phyloP scores from a whole-genome alignment of 2,113 vertebrate genomes.

The Saccopteryx leptura region DNA sequence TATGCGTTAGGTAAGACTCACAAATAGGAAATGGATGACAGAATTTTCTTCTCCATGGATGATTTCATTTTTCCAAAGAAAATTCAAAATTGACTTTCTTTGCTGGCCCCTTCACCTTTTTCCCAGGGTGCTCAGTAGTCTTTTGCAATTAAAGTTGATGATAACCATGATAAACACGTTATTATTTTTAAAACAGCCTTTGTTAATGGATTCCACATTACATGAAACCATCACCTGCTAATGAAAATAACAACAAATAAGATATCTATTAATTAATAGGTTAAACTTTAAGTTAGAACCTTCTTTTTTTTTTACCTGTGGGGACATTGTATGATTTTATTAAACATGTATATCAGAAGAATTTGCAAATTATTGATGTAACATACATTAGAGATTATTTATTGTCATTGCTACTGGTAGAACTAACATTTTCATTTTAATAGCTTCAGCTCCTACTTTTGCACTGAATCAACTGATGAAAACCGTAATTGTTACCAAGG shows the following conservation, averaged over 20 bases:
- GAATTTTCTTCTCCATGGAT: neutral
- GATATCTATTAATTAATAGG: neutral
- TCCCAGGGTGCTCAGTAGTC: neutral
- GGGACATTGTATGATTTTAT: neutral
- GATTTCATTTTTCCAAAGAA: neutral
- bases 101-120: neutral
- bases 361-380: neutral
- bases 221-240: neutral
- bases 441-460: conserved; percentile 96
- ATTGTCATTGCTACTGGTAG: neutral
- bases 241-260: neutral
- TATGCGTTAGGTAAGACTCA: neutral
- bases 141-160: neutral
- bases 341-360: neutral
- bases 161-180: neutral
- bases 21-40: neutral
- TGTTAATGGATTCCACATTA: neutral
- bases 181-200: neutral
- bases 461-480: conserved; percentile 90
- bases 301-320: neutral
- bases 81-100: neutral
- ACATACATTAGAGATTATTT: neutral
- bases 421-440: conserved; percentile 71
- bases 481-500: conserved; percentile 93
- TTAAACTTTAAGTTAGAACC: neutral